Percentiles rank a stretch among this genome's conserved stretches.
Evolutionary conservation across 2,888 invertebrate species (phyloP).

Genomic region (Tetragnatha montana): DNA sequence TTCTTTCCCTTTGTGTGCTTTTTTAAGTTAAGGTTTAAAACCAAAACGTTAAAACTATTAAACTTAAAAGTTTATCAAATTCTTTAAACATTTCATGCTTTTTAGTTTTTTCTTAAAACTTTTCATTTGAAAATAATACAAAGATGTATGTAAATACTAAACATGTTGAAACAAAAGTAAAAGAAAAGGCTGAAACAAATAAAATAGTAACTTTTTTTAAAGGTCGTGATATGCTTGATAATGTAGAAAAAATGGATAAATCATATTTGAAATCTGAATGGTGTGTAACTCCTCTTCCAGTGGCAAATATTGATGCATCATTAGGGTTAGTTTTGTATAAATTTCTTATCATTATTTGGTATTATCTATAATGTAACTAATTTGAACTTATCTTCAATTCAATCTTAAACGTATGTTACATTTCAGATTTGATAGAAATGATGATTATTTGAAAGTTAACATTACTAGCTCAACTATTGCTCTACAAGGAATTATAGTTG

Average conservation of each 20-base stretch:
- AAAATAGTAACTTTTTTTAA: not conserved
- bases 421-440: slow-evolving; percentile 37
- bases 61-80: too few relatives aligned
- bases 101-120: too few relatives aligned
- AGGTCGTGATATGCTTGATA: not conserved
- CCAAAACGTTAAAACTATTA: too few relatives aligned
- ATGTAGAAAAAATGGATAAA: not conserved
- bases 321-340: slow-evolving; percentile 19
- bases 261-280: slow-evolving; percentile 34
- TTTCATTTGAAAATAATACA: too few relatives aligned
- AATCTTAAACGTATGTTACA: not conserved
- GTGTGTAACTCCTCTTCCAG: slow-evolving; percentile 12
- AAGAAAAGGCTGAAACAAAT: too few relatives aligned
- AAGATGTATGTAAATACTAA: too few relatives aligned
- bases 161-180: too few relatives aligned
- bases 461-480: slow-evolving; percentile 1
- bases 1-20: too few relatives aligned
- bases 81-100: too few relatives aligned
- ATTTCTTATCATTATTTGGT: not conserved
- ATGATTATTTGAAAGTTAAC: not conserved
- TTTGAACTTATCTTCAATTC: not conserved
- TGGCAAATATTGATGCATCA: not conserved
- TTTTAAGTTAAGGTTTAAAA: too few relatives aligned
- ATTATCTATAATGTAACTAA: too few relatives aligned
- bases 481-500: slow-evolving; percentile 23